Conservation (phyloP, 2,888 invertebrate species). For the Isoperla grammatica region DNA sequence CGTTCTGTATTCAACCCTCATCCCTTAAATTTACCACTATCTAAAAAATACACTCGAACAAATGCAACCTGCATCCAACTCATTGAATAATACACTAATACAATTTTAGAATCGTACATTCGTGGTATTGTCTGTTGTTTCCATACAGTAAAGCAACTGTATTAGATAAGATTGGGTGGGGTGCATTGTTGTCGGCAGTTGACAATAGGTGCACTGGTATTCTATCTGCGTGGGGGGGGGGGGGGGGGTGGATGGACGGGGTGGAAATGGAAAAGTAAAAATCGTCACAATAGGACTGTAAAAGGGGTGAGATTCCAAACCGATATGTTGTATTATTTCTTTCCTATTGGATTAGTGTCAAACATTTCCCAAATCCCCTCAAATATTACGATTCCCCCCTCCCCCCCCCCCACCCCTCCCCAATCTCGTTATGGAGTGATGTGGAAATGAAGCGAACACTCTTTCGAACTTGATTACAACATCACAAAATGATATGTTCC, state of each 20-base stretch:
- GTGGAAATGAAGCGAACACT: conserved; percentile 7
- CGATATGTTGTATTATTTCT: conserved; percentile 26
- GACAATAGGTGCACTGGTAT: conserved; percentile 21
- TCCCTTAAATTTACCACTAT: conserved; percentile 1
- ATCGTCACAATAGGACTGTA: conserved; percentile 18
- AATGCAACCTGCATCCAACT: too few species aligned
- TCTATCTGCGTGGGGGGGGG: conserved; percentile 4
- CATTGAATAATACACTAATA: too few species aligned
- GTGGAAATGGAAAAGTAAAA: conserved; percentile 11
- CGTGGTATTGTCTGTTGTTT: conserved; percentile 12
- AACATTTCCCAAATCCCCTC: conserved; percentile 13
- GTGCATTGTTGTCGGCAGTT: not conserved
- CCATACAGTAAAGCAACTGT: conserved; percentile 1
- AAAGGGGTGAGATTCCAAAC: conserved; percentile 18
- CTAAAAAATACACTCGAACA: not conserved
- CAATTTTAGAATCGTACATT: not conserved
- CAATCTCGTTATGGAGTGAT: not conserved
- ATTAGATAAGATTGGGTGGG: conserved; percentile 6
- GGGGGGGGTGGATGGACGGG: not conserved
- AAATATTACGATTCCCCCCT: conserved; percentile 1
- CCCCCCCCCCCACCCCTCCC: too few species aligned
- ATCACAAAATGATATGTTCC: not conserved
- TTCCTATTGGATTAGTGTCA: conserved; percentile 28
- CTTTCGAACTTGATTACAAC: conserved; percentile 8
- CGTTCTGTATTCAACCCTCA: not conserved